Conservation (phyloP, 2,113 vertebrate genomes). For the Austrofundulus limnaeus region DNA sequence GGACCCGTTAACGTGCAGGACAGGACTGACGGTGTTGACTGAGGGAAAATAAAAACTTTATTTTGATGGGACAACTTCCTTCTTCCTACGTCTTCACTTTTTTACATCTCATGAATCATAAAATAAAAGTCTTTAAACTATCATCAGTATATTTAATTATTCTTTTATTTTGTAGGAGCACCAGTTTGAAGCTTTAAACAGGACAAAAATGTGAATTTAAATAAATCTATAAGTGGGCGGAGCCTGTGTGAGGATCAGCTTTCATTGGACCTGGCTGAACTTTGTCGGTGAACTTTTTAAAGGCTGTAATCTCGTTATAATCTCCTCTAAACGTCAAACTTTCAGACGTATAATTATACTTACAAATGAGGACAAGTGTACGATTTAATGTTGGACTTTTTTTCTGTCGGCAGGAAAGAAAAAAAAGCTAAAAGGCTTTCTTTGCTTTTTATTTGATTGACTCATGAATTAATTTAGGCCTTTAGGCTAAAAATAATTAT, state of each 20-base stretch:
- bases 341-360: constrained; percentile 23
- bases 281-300: constrained; percentile 38
- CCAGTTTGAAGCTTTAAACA: no score
- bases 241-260: no score
- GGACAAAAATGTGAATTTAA: no score
- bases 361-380: constrained; percentile 18
- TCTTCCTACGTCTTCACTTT: no score
- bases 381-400: constrained; percentile 16
- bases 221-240: no score
- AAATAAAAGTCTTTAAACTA: no score
- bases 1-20: constrained; percentile 76
- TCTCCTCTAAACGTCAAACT: constrained; percentile 25
- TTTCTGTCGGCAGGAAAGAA: background rate
- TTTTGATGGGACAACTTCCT: no score
- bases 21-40: constrained; percentile 74
- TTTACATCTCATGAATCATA: no score
- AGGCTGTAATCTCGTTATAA: constrained; percentile 38
- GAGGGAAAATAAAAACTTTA: background rate
- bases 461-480: constrained; percentile 20
- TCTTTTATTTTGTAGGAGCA: no score
- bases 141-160: no score
- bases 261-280: constrained; percentile 41
- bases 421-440: background rate
- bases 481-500: constrained; percentile 33
- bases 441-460: constrained; percentile 34